Conservation (phyloP, 1,140 invertebrate species). For the Euura saliciscinereae region DNA sequence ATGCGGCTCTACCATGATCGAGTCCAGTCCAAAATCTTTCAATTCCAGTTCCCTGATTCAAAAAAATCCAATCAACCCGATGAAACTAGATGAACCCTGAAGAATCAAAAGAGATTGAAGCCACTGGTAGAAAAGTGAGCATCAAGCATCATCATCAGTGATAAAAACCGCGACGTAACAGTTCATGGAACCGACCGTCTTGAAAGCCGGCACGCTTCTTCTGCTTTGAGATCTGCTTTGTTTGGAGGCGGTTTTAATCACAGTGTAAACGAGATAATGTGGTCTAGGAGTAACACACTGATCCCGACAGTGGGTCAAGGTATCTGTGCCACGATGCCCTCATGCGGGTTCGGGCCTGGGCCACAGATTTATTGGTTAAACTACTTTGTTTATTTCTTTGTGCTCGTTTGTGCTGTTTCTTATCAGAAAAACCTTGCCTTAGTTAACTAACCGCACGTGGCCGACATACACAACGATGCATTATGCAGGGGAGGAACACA, state of each 20-base stretch:
- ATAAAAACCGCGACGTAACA: background rate
- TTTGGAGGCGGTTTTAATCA: background rate
- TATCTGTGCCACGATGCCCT: conserved; percentile 56
- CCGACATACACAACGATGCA: conserved; percentile 14
- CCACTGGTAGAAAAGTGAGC: too few relatives aligned
- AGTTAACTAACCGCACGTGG: conserved; percentile 31
- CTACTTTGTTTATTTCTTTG: conserved; percentile 21
- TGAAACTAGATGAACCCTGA: background rate
- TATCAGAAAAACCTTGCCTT: conserved; percentile 47
- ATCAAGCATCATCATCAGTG: too few relatives aligned
- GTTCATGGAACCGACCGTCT: background rate
- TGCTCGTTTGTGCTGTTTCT: conserved; percentile 25
- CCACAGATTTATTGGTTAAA: conserved; percentile 40
- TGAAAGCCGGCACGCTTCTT: background rate
- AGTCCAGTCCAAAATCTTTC: too few relatives aligned
- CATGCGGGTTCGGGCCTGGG: conserved; percentile 49
- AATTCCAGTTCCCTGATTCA: too few relatives aligned
- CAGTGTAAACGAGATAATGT: background rate
- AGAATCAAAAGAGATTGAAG: background rate
- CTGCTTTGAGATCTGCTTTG: background rate
- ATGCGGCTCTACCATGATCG: too few relatives aligned
- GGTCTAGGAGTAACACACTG: conserved; percentile 13
- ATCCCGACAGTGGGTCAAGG: conserved; percentile 54
- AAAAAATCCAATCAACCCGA: too few relatives aligned
- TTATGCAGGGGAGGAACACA: background rate